Conservation (phyloP, 2,797 vertebrate genomes). For the Pseudomugil tenellus region DNA sequence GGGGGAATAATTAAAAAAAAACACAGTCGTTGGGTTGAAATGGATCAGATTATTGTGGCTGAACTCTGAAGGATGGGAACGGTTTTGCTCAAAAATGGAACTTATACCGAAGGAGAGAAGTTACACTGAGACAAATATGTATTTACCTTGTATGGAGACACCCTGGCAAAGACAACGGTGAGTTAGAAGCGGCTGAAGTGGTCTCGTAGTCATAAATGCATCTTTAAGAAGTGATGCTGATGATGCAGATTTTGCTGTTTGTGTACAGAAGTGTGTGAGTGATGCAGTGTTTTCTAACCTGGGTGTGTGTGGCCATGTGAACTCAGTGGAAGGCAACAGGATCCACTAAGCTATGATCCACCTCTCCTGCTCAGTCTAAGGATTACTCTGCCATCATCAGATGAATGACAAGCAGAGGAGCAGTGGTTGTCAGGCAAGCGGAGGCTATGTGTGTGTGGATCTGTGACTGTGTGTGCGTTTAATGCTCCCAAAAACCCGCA, state of each 20-base stretch:
- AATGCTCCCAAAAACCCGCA: constrained; percentile 11
- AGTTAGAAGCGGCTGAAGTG: constrained; percentile 25
- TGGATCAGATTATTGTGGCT: background rate
- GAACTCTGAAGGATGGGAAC: constrained; percentile 15
- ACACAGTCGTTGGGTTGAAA: background rate
- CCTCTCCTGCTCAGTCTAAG: constrained; percentile 18
- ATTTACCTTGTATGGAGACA: background rate
- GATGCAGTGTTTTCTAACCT: constrained; percentile 50
- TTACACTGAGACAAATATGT: background rate
- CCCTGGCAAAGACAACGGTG: constrained; percentile 24
- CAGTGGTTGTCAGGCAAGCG: background rate
- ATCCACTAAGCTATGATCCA: constrained; percentile 12
- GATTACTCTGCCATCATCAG: constrained; percentile 29
- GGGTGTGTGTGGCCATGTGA: constrained; percentile 30
- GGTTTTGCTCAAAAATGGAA: constrained; percentile 1
- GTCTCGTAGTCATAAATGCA: background rate
- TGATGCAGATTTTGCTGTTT: constrained; percentile 3
- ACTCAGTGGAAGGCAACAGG: constrained; percentile 59
- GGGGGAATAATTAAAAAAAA: background rate
- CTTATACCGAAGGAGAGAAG: constrained; percentile 4
- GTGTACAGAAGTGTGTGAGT: background rate
- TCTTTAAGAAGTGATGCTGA: background rate
- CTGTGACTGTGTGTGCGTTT: background rate
- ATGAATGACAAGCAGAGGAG: constrained; percentile 24
- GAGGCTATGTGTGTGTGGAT: constrained; percentile 6